Percentiles rank a stretch among this genome's conserved stretches.
These are phyloP conservation scores for Shinisaurus crocodilurus DNA, from an alignment of 2,113 vertebrate species.

Conservation along the genomic window DNA sequence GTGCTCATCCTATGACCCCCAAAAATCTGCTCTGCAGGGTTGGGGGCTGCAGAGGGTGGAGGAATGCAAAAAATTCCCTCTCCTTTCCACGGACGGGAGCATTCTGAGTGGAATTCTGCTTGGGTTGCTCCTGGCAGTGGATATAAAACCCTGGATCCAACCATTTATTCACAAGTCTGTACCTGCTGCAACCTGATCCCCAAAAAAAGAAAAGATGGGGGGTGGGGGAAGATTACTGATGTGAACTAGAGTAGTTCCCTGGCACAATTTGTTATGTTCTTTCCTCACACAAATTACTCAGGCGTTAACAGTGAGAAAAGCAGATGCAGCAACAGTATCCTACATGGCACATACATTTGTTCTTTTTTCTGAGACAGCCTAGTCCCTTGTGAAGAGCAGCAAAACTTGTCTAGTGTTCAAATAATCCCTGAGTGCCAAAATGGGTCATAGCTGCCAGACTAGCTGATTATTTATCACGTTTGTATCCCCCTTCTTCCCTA, in stretches of 20 bases:
- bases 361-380: background rate
- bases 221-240: background rate
- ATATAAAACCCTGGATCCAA: background rate
- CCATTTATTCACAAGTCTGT: background rate
- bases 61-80: background rate
- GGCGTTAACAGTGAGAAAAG: background rate
- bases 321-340: background rate
- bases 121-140: background rate
- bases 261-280: background rate
- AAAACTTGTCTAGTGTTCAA: background rate
- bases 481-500: background rate
- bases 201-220: no score
- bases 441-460: background rate
- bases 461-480: background rate
- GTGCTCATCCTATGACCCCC: background rate
- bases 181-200: background rate
- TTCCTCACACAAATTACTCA: slow-evolving; percentile 1
- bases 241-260: background rate
- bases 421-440: background rate
- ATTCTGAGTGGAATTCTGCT: background rate
- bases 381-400: background rate
- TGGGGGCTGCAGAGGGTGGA: background rate
- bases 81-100: background rate
- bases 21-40: background rate
- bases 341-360: background rate